Evolutionary conservation across 1,140 invertebrate genomes (phyloP), one percentile per base, ranked within the genome.

Genomic region (Euura lappo): DNA sequence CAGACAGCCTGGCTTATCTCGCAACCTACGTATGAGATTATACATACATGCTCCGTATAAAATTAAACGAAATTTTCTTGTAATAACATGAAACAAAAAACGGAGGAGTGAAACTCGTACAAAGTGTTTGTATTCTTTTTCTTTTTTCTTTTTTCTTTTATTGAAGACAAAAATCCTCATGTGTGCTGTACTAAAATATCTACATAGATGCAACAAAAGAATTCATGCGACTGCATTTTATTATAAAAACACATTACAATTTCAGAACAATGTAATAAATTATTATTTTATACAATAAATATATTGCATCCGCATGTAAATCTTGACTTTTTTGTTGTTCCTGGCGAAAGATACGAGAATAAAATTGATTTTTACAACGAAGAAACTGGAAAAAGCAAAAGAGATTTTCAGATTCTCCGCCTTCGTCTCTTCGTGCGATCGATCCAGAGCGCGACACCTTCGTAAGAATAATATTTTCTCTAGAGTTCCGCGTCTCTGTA

Each of bases 271-370:
- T 60, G 51, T 60, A 60, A 60, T 60, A 60, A 60, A 60, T 60
- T 60, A 60, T 60, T 60, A 60, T 60, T 6, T 60, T 60, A 60
- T 60, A 60, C 51, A 60, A 60, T 60, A 60, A 60, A 60, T 60
- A 6, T 60, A n/a, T n/a, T 60, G 51, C 3, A 60, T 60, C 51
- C 51, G 51, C 3, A 60, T 5, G 51, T 60, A 60, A 60, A 11
- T 60, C 13, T 28, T 28, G 28, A 28, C 28, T 28, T 28, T 28
- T 60, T 60, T 60, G 8, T 11, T 11, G 51, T 6, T 60, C 51
- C 28, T 28, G 28, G 28, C 28, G 28, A 28, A 28, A 28, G 28
- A 28, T 28, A 28, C 28, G 28, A 28, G 28, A 28, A 28, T 28
- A 28, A 28, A 28, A 28, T 28, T 28, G 28, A 28, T 28, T 28